Evolutionary conservation across 1,140 invertebrate species (phyloP).

Genomic region (Aricia agestis): DNA sequence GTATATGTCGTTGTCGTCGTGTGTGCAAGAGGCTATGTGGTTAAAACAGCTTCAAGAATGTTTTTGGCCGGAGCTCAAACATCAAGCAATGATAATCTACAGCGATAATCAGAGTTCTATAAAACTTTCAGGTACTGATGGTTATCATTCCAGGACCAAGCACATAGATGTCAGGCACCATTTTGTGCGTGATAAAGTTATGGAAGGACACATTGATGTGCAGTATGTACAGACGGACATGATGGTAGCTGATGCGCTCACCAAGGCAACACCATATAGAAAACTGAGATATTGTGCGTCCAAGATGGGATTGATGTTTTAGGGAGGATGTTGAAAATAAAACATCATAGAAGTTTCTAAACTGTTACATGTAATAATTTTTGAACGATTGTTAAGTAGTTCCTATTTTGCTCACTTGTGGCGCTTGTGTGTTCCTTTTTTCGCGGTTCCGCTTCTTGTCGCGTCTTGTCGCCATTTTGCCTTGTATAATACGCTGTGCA

Average conservation of each 20-base stretch:
- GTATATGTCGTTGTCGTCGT: no score
- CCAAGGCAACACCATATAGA: slow-evolving; percentile 30
- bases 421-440: no score
- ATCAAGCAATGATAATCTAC: slow-evolving; percentile 30
- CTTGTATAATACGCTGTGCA: no score
- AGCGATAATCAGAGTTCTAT: slow-evolving; percentile 41
- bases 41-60: slow-evolving; percentile 18
- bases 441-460: no score
- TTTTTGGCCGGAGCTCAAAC: slow-evolving; percentile 26
- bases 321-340: slow-evolving; percentile 31
- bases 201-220: slow-evolving; percentile 30
- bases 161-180: slow-evolving; percentile 37
- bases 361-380: no score
- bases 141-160: slow-evolving; percentile 33
- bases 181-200: slow-evolving; percentile 33
- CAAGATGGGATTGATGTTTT: slow-evolving; percentile 33
- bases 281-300: slow-evolving; percentile 32
- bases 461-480: no score
- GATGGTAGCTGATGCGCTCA: slow-evolving; percentile 36
- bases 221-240: slow-evolving; percentile 25
- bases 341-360: no score
- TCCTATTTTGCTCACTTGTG: no score
- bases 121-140: slow-evolving; percentile 35
- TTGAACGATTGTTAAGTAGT: no score
- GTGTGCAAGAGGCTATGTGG: no score